phyloP scores from a whole-genome alignment of 1,140 invertebrate species.

The Paramacrobiotus metropolitanus region DNA sequence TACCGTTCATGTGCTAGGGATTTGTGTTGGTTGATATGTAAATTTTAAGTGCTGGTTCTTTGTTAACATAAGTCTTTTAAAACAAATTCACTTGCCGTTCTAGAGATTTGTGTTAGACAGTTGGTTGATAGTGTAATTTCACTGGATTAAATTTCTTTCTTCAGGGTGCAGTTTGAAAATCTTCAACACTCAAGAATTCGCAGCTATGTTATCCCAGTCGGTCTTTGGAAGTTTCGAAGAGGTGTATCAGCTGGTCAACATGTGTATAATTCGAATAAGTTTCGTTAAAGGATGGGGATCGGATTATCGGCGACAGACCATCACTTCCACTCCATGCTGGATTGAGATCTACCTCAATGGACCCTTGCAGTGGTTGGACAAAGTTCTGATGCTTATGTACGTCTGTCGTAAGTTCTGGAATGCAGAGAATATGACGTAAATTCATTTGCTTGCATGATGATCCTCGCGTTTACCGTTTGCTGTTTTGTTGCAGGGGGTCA shows the following conservation, averaged over 20 bases:
- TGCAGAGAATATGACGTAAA: no score
- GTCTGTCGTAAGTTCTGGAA: no score
- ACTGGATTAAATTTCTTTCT: slow-evolving; percentile 13
- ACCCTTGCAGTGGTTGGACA: slow-evolving; percentile 86
- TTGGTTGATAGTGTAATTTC: not conserved
- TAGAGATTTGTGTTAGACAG: not conserved
- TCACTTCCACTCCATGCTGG: slow-evolving; percentile 96
- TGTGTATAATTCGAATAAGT: slow-evolving; percentile 98
- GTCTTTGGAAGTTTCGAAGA: slow-evolving; percentile 95
- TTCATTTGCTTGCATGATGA: no score
- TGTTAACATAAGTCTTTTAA: no score
- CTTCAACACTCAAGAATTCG: slow-evolving; percentile 98
- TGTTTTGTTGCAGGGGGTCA: no score
- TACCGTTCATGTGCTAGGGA: slow-evolving; percentile 7
- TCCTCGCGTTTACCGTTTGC: no score
- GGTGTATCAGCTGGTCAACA: slow-evolving; percentile 84
- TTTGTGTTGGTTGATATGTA: no score
- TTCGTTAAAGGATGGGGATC: slow-evolving; percentile 99
- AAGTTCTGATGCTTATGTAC: slow-evolving; percentile 90
- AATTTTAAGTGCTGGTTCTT: no score
- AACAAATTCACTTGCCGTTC: slow-evolving; percentile 4
- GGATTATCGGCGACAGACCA: slow-evolving; percentile 83
- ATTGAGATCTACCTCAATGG: slow-evolving; percentile 95
- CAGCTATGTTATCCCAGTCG: slow-evolving; percentile 74
- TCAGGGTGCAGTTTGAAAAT: slow-evolving; percentile 94